Evolutionary conservation across 2,113 vertebrate species (phyloP).

Genomic region (Anolis sagrei): DNA sequence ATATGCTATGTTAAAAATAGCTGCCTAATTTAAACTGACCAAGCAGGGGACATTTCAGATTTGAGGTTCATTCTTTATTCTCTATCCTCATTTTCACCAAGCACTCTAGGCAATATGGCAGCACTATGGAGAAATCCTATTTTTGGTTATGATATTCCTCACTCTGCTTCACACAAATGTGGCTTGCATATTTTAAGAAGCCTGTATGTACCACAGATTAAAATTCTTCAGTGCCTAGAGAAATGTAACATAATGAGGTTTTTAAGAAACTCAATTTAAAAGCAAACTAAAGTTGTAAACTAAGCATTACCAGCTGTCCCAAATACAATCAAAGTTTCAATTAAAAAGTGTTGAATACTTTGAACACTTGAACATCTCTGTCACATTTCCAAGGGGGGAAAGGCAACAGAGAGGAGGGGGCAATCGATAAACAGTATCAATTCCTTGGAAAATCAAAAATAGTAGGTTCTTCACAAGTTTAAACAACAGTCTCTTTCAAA

Average conservation of each 20-base stretch:
- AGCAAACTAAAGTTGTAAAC: not conserved
- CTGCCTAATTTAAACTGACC: conserved; percentile 70
- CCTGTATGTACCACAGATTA: not conserved
- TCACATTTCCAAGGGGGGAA: too few species aligned
- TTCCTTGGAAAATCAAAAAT: too few species aligned
- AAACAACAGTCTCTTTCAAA: too few species aligned
- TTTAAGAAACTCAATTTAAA: not conserved
- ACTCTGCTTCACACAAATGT: conserved; percentile 29
- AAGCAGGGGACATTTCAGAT: conserved; percentile 55
- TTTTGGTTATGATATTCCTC: conserved; percentile 2
- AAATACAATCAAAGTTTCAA: not conserved
- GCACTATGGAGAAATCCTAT: not conserved
- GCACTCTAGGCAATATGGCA: not conserved
- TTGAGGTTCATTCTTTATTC: conserved; percentile 30
- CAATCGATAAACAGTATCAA: too few species aligned
- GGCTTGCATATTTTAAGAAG: conserved; percentile 24
- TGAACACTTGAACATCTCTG: too few species aligned
- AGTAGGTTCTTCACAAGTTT: too few species aligned
- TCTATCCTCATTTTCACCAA: conserved; percentile 42
- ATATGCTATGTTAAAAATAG: conserved; percentile 62
- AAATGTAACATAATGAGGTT: not conserved
- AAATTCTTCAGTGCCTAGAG: not conserved
- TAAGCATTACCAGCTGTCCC: not conserved
- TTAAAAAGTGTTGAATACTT: too few species aligned
- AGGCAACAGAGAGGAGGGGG: too few species aligned